Evolutionary conservation across 2,888 invertebrate species (phyloP), one percentile per base, ranked within the genome.

Genomic region (Malacosoma neustria): DNA sequence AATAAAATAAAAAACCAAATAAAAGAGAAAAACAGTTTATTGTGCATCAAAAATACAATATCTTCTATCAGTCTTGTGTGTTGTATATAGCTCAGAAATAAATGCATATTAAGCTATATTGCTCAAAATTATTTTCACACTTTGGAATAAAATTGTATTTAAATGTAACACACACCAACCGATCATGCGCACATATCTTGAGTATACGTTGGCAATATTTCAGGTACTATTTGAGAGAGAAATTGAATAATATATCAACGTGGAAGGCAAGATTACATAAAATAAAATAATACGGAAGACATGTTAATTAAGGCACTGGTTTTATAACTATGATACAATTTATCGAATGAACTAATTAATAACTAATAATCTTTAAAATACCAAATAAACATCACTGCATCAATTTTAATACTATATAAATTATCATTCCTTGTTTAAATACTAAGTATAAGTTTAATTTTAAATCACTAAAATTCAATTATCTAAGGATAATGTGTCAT

Each of bases 1-100:
- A 51, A 54, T 59, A 64, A 70, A 74, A 76, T 74, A 72, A 75
- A 76, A 74, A 72, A 75, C 71, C 60, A 65, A 70, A 63, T 60
- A 64, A 70, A 55, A 67, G 68, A 72, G 75, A 67, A 71, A 76
- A 76, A 73, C 58, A 69, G 63, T 85, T 82, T 82, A 82, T 84
- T 85, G 80, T 79, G 84, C 84, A 80, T 72, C 81, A 75, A 80
- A 79, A 66, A 72, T 69, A 72, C 58, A 68, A 51, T 57, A 55
- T 61, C 64, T 57, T 61, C 59, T 71, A 79, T 82, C 84, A 85
- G 84, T 84, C 84, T 84, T 84, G 84, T 84, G 81, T 81, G 76
- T 76, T 81, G 81, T 82, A 81, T 84, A 79, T 74, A 76, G 72
- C 72, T 73, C 72, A 65, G 70, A 81, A 79, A 73, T 73, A 77